phyloP scores from a whole-genome alignment of 2,888 invertebrate genomes.

The Malacosoma neustria region DNA sequence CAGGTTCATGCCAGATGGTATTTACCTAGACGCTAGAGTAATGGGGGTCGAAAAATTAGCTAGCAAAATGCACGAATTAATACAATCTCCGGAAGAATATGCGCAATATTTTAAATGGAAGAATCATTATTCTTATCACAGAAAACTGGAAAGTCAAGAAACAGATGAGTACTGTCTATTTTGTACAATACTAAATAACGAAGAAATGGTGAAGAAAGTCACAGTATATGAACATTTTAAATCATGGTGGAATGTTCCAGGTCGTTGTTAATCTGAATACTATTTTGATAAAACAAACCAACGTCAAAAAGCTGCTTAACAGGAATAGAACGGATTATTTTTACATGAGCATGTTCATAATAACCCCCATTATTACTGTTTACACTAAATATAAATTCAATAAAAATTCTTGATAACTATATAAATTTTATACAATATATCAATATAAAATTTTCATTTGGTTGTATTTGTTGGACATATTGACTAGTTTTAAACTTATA shows the following conservation, averaged over 20 bases:
- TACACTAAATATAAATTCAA: too few species aligned
- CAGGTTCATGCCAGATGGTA: conserved; percentile 26
- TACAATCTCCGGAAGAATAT: conserved; percentile 19
- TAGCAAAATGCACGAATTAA: conserved; percentile 17
- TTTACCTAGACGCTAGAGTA: conserved; percentile 22
- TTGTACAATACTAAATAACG: conserved; percentile 21
- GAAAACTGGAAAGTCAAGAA: conserved; percentile 17
- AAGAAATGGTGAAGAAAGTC: conserved; percentile 14
- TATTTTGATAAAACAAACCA: too few species aligned
- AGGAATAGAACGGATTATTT: too few species aligned
- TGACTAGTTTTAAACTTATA: too few species aligned
- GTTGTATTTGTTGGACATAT: too few species aligned
- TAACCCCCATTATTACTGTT: too few species aligned
- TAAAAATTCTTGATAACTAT: too few species aligned
- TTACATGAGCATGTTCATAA: too few species aligned
- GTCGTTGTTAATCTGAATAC: conserved; percentile 8
- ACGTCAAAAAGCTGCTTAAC: too few species aligned
- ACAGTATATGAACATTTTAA: conserved; percentile 19
- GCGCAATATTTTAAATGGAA: conserved; percentile 24
- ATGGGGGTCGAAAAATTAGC: conserved; percentile 17
- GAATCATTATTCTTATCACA: conserved; percentile 23
- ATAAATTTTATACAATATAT: too few species aligned
- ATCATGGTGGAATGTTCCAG: conserved; percentile 21
- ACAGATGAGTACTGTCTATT: conserved; percentile 25
- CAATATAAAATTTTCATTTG: too few species aligned